These are phyloP conservation scores for Clarias pachynema DNA, from an alignment of 2,797 vertebrate species.

Conservation along the genomic window DNA sequence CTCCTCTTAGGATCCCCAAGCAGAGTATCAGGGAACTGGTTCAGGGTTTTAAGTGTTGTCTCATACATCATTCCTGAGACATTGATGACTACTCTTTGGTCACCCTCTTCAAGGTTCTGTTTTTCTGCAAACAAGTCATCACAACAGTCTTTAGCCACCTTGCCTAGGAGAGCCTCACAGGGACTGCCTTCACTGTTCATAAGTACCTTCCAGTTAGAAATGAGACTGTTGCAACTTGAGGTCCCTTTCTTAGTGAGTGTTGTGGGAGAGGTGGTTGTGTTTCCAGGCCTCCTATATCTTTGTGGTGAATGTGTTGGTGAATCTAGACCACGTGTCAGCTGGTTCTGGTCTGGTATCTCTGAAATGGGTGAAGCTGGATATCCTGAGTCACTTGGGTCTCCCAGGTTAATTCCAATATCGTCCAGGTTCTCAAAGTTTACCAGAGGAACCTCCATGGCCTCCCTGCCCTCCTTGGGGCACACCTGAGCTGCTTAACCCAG, in stretches of 20 bases:
- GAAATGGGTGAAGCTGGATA: slow-evolving; percentile 80
- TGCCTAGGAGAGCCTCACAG: slow-evolving; percentile 87
- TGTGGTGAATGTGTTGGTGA: slow-evolving; percentile 70
- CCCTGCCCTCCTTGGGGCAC: slow-evolving; percentile 74
- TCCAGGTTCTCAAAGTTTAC: slow-evolving; percentile 92
- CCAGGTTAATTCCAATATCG: slow-evolving; percentile 82
- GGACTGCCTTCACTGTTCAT: slow-evolving; percentile 81
- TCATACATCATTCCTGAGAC: slow-evolving; percentile 93
- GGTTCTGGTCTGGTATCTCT: slow-evolving; percentile 71
- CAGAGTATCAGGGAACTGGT: slow-evolving; percentile 91
- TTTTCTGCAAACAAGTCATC: slow-evolving; percentile 80
- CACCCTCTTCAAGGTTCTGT: slow-evolving; percentile 80
- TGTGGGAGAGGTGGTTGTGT: slow-evolving; percentile 58
- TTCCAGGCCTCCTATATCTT: slow-evolving; percentile 61
- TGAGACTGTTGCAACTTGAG: slow-evolving; percentile 82
- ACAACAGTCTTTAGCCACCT: slow-evolving; percentile 79
- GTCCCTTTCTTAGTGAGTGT: slow-evolving; percentile 75
- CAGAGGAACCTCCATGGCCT: slow-evolving; percentile 91
- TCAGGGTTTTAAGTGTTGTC: slow-evolving; percentile 91
- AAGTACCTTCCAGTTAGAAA: slow-evolving; percentile 86
- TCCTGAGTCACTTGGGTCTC: slow-evolving; percentile 82
- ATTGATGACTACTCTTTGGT: slow-evolving; percentile 92
- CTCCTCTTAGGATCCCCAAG: slow-evolving; percentile 90
- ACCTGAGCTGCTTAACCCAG: slow-evolving; percentile 66
- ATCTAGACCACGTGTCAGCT: slow-evolving; percentile 61